Percentiles rank a stretch among this genome's conserved stretches.
Evolutionary conservation across 2,797 vertebrate genomes (phyloP).

Genomic region (Tympanoctomys barrerae): DNA sequence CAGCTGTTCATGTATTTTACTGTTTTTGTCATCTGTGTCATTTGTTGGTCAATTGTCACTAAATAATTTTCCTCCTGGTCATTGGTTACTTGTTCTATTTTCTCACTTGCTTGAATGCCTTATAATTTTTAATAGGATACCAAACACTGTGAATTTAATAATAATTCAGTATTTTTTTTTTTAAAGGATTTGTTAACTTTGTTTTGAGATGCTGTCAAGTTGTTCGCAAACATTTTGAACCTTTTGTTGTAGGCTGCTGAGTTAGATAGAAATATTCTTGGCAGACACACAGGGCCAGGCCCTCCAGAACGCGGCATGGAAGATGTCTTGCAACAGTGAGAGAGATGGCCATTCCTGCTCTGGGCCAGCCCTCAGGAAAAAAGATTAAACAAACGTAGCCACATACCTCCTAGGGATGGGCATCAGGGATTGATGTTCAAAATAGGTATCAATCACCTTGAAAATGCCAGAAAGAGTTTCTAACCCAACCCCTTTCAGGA

Average conservation of each 20-base stretch:
- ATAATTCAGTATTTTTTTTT: neutral
- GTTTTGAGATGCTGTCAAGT: neutral
- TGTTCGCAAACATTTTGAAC: neutral
- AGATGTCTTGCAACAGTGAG: too few species aligned
- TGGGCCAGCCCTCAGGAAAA: too few species aligned
- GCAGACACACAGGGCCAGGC: too few species aligned
- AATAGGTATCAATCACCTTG: too few species aligned
- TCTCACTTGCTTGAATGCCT: neutral
- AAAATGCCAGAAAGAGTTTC: too few species aligned
- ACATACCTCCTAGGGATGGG: too few species aligned
- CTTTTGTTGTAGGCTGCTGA: neutral
- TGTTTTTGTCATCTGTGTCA: neutral
- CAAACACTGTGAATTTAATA: neutral
- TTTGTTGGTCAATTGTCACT: conserved; percentile 2
- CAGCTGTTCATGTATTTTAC: neutral
- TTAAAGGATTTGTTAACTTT: conserved; percentile 44
- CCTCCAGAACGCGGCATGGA: too few species aligned
- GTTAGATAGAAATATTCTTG: too few species aligned
- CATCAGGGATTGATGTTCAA: too few species aligned
- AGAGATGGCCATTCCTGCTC: too few species aligned
- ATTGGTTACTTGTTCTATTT: neutral
- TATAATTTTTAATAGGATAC: neutral
- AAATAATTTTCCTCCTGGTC: neutral
- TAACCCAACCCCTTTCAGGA: too few species aligned
- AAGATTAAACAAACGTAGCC: too few species aligned